Base-by-base conservation (phyloP, 2,888 invertebrate genomes). In the Lysandra coridon region DNA sequence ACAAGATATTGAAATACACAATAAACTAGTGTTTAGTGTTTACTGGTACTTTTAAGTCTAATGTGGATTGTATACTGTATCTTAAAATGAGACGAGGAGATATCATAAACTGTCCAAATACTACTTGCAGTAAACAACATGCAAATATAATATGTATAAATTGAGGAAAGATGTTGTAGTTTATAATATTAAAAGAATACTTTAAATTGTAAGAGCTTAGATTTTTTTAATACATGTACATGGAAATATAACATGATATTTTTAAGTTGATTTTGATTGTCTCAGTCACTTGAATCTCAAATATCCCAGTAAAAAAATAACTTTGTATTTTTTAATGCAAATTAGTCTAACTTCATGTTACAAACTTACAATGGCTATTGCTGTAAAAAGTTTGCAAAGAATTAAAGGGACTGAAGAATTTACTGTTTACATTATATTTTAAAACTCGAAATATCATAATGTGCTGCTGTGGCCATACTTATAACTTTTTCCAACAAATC, bases 381-480 rank as follows among this genome's bases (percentile, higher is more conserved):
- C 53, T 14, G 53, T 53, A 53, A 14, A 14, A 53, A 53, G 53
- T 53, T 53, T 53, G 14, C 12, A 53, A 53, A 53, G 14, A 62
- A 62, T 62, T 17, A 73, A 73, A 73, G 37, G 12, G 2, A 62
- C 62, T n/a, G 14, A 23, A 60, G 60, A 6, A 53, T 14, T 53
- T 14, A 53, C 53, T 49, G 7, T 62, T 62, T 30, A 64, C 64
- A 64, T 30, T 12, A 64, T n/a, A 30, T 64, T 23, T 12, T 12
- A 64, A 64, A 30, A 30, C 30, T 64, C 44, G 10, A 44, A 44
- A 74, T 30, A 80, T 85, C 85, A 91, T 79, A 92, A 83, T 83
- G 94, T 94, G 81, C 92, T 90, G 83, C 92, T 88, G 84, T 92
- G 90, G 30, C 88, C 84, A 85, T 89, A 92, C 79, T 90, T 91